These are phyloP conservation scores for Drosophila dunni DNA, from an alignment of 1,140 invertebrate genomes.

Conservation along the genomic window DNA sequence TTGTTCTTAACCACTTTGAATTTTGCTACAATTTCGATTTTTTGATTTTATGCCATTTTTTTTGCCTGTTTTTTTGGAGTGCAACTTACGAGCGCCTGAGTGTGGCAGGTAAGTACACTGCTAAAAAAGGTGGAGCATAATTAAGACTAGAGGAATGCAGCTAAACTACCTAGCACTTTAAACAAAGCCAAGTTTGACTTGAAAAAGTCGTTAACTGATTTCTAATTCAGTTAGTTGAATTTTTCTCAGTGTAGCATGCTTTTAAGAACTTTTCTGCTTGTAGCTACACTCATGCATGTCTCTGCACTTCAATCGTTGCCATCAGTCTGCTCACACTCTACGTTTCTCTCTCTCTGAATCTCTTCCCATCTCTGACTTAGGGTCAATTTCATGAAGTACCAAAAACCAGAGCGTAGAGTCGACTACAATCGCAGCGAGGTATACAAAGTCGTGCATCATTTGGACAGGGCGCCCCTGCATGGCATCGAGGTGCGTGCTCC, in stretches of 20 bases:
- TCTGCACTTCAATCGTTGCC: neutral
- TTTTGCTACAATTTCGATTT: conserved; percentile 21
- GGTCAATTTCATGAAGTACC: conserved; percentile 92
- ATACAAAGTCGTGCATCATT: conserved; percentile 90
- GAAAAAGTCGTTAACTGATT: too few species aligned
- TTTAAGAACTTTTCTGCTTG: neutral
- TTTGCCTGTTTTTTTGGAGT: neutral
- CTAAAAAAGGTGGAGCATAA: too few species aligned
- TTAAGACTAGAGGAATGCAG: too few species aligned
- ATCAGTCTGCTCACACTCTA: neutral
- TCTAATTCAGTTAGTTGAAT: neutral
- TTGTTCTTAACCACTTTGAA: conserved; percentile 68
- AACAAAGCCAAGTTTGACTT: too few species aligned
- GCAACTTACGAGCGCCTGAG: conserved; percentile 49
- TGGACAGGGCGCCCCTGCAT: conserved; percentile 88
- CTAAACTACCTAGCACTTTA: too few species aligned
- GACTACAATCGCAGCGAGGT: conserved; percentile 90
- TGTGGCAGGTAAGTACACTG: conserved; percentile 35
- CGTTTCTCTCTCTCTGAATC: conserved; percentile 32
- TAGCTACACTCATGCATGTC: too few species aligned
- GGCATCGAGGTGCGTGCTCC: conserved; percentile 88
- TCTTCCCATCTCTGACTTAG: conserved; percentile 83
- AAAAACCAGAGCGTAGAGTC: conserved; percentile 89
- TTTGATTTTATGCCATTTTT: neutral
- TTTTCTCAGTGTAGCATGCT: conserved; percentile 9